Evolutionary conservation across 2,888 invertebrate species (phyloP), one percentile per base, ranked within the genome.

Genomic region (Caenorhabditis plicata): DNA sequence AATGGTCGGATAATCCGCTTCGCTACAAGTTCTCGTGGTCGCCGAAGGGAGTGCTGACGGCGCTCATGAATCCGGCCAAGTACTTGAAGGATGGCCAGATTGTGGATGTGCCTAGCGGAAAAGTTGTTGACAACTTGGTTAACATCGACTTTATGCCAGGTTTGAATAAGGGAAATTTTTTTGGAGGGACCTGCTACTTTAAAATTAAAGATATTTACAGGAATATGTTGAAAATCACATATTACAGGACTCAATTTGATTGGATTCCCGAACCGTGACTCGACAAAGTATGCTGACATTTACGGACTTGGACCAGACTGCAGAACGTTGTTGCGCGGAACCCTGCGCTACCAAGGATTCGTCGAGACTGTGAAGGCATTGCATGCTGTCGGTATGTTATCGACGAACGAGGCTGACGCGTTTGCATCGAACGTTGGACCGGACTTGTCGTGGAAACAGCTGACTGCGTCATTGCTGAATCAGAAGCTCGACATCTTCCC

Each of bases 221-320:
- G 7, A 27, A 9, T 13, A 7, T 13, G 8, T 13, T 9, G 7
- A 27, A 9, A 13, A 27, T 27, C 29, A 9, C 7, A 7, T 17
- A 9, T n/a, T 35, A 8, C n/a, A 35, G 62, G 69, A 20, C 93
- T 96, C 80, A 90, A 92, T 13, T 85, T 96, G 47, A 95, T 96
- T 84, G 95, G 95, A 0, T 95, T 90, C 80, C 93, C 96, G 0
- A 98, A 96, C 84, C 86, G 98, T 54, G 96, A 98, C 82, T 95
- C 95, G 49, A 90, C 90, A 0, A 86, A 88, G 32, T 98, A 98
- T 81, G 87, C 88, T 0, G 86, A 89, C 41, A 85, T 90, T 0
- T 98, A 99, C 81, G 91, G 91, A 3, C 88, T 98, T 55, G 85
- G 87, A 11, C 89, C 57, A 19, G 80, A 81, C 19, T 85, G 91